A percentile compares a stretch with the other conserved stretches of the same genome.
These are phyloP conservation scores for Epiblema foenella DNA, from an alignment of 2,888 invertebrate genomes.

Conservation along the genomic window DNA sequence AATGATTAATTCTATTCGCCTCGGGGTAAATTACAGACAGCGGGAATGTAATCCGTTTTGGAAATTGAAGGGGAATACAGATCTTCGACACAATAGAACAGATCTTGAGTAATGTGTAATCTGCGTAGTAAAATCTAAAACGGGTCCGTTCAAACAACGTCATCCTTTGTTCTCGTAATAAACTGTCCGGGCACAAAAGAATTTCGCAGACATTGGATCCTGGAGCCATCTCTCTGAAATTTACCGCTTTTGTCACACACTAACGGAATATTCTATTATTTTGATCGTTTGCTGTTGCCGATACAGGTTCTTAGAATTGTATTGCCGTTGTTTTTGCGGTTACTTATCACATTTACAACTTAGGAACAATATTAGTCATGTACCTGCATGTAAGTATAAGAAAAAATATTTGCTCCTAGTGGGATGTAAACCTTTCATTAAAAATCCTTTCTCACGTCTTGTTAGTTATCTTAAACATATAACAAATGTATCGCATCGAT, in stretches of 20 bases:
- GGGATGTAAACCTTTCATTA: background rate
- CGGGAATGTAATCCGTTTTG: constrained; percentile 66
- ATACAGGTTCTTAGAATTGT: constrained; percentile 39
- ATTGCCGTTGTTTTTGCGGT: background rate
- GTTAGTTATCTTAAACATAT: background rate
- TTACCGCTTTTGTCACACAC: constrained; percentile 63
- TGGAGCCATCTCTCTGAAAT: constrained; percentile 65
- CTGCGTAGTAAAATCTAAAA: constrained; percentile 74
- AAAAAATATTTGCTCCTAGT: too few species aligned
- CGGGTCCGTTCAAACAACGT: constrained; percentile 72
- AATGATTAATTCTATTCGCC: constrained; percentile 60
- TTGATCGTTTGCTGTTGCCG: constrained; percentile 49
- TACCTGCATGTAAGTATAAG: too few species aligned
- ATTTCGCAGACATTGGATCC: constrained; percentile 69
- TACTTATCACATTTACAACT: background rate
- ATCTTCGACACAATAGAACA: constrained; percentile 69
- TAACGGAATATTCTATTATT: constrained; percentile 51
- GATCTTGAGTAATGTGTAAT: constrained; percentile 75
- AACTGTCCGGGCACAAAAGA: constrained; percentile 78
- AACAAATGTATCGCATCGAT: background rate
- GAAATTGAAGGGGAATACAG: constrained; percentile 66
- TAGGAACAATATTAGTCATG: too few species aligned
- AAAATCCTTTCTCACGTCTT: background rate
- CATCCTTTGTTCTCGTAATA: constrained; percentile 78
- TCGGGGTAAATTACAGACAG: constrained; percentile 62